Evolutionary conservation across 2,113 vertebrate genomes (phyloP), one percentile per base, ranked within the genome.

Genomic region (Etheostoma spectabile): DNA sequence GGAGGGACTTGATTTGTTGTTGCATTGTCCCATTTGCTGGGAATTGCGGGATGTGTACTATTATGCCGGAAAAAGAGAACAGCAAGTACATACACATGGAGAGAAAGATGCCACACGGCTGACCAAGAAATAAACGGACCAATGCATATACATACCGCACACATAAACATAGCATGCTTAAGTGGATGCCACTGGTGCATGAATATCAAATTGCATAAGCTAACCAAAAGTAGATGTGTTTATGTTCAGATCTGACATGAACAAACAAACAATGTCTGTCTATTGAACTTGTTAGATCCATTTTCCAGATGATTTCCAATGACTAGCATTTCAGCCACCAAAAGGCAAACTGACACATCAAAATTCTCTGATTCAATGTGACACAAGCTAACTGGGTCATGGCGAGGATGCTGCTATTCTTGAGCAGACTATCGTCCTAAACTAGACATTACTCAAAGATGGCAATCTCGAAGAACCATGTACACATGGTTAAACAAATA

Each of bases 301-400:
- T 27, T 72, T 77, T 85, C 57, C 75, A 86, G 67, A 77, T 79
- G 79, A 74, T 38, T 62, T 74, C 49, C 42, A 38, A 13, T 81
- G 64, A 67, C 45, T 64, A 77, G 48, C 52, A 4, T 66, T 70
- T 51, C 21, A 61, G 69, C 68, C 64, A 71, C 62, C 60, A 85
- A 84, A 79, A 77, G 71, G 24, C 63, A 85, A 86, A 30, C 48
- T 74, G 49, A 87, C 69, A 89, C 72, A 78, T 49, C 61, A 61
- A 68, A 62, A 77, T 70, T 51, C 72, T 53, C 48, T 56, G 66
- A 88, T 67, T 80, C 51, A 24, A 27, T 3, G 24, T 11, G 75
- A 86, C 82, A 67, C 24, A 0, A 1, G 56, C 4, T 33, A n/a
- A 53, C 33, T 35, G 59, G 82, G 69, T 79, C 65, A 56, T 0